Evolutionary conservation across 1,140 invertebrate species (phyloP).

Genomic region (Chelonus insularis): DNA sequence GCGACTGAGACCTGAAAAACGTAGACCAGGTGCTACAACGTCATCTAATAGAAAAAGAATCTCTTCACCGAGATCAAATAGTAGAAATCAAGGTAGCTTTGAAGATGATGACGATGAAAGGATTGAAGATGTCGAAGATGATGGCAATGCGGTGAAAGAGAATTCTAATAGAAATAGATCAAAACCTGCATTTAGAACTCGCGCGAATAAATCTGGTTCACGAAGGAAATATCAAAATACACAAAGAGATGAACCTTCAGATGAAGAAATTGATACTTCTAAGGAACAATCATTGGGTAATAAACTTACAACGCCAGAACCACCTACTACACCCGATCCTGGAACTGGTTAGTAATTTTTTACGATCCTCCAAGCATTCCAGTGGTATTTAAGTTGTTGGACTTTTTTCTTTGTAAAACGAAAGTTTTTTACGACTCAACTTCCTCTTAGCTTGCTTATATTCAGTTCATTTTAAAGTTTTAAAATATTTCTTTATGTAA

Average conservation of each 20-base stretch:
- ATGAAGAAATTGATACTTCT: constrained; percentile 23
- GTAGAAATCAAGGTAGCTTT: constrained; percentile 19
- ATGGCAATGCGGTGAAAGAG: constrained; percentile 37
- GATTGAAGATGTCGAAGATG: constrained; percentile 40
- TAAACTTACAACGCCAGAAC: constrained; percentile 73
- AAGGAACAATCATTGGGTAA: constrained; percentile 40
- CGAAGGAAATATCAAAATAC: constrained; percentile 5
- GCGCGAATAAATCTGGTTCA: background rate
- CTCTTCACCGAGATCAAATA: constrained; percentile 30
- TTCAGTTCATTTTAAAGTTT: no score
- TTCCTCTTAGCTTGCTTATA: no score
- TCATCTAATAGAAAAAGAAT: constrained; percentile 31
- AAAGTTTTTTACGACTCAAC: no score
- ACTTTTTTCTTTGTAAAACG: no score
- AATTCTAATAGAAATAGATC: background rate
- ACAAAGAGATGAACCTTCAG: constrained; percentile 27
- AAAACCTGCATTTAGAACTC: constrained; percentile 6
- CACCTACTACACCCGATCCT: constrained; percentile 87
- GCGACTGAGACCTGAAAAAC: constrained; percentile 26
- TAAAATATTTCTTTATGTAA: no score
- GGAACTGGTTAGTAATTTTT: constrained; percentile 67
- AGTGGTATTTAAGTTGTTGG: constrained; percentile 21
- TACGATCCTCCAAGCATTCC: background rate
- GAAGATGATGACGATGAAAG: constrained; percentile 27
- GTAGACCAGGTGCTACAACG: constrained; percentile 39